phyloP scores from a whole-genome alignment of 2,797 vertebrate genomes.

The Arrhamphus sclerolepis region DNA sequence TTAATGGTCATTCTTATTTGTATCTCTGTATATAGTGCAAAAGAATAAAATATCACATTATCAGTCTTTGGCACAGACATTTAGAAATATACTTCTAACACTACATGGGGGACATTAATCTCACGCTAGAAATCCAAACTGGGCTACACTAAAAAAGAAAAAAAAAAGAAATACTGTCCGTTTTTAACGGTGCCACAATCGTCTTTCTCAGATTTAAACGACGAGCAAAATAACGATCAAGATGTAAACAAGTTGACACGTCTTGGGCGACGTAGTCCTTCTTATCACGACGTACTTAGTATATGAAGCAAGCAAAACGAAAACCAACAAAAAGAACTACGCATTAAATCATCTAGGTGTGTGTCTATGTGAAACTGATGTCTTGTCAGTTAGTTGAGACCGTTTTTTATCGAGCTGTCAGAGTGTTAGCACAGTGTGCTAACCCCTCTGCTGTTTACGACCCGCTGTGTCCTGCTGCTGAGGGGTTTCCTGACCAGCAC shows the following conservation, averaged over 20 bases:
- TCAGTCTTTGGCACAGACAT: not conserved
- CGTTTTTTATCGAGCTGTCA: conserved; percentile 61
- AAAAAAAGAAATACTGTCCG: not conserved
- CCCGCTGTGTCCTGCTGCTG: conserved; percentile 16
- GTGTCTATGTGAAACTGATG: accelerated
- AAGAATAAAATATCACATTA: not conserved
- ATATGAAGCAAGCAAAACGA: not conserved
- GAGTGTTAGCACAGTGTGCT: conserved; percentile 62
- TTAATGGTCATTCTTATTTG: not conserved
- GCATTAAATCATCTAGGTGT: not conserved
- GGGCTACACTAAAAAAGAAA: not conserved
- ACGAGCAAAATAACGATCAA: not conserved
- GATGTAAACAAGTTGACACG: conserved; percentile 56
- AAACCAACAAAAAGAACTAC: not conserved
- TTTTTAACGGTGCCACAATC: not conserved
- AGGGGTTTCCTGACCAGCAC: conserved; percentile 13
- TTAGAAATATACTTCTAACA: too few relatives aligned
- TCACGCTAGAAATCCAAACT: too few relatives aligned
- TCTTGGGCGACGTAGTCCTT: not conserved
- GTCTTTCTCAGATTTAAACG: not conserved
- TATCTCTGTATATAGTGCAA: too few relatives aligned
- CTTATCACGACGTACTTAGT: not conserved
- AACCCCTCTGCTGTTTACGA: conserved; percentile 47
- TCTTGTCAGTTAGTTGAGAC: conserved; percentile 1
- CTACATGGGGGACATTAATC: too few relatives aligned